Evolutionary conservation across 2,797 vertebrate species (phyloP).

Genomic region (Mallotus villosus): DNA sequence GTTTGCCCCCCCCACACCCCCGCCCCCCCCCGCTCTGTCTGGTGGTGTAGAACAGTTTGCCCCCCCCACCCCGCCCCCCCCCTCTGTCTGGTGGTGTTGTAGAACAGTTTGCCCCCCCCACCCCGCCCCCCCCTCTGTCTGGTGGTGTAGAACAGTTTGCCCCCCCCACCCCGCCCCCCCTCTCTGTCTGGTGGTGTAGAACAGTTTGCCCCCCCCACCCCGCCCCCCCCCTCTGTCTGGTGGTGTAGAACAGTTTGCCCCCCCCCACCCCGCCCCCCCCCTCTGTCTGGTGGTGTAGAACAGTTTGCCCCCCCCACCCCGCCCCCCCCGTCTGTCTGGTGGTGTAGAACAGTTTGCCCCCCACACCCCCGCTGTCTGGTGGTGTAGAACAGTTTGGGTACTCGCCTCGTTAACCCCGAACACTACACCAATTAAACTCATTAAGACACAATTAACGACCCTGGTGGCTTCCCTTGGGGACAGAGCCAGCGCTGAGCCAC

Average conservation of each 20-base stretch:
- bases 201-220: too few species aligned
- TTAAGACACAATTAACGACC: slow-evolving; percentile 48
- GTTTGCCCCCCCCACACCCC: too few species aligned
- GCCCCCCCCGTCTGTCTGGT: slow-evolving; percentile 22
- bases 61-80: slow-evolving; percentile 28
- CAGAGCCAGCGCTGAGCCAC: slow-evolving; percentile 41
- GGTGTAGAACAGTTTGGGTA: slow-evolving; percentile 14
- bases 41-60: too few species aligned
- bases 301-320: too few species aligned
- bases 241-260: too few species aligned
- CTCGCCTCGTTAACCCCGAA: slow-evolving; percentile 44
- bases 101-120: too few species aligned
- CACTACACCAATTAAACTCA: slow-evolving; percentile 53
- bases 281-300: slow-evolving; percentile 21
- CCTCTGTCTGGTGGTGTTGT: slow-evolving; percentile 20
- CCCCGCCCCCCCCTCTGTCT: slow-evolving; percentile 25
- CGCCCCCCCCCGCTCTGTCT: slow-evolving; percentile 19
- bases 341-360: too few species aligned
- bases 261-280: slow-evolving; percentile 27
- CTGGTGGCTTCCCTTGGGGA: slow-evolving; percentile 37
- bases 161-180: slow-evolving; percentile 28
- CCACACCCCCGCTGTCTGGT: slow-evolving; percentile 21
- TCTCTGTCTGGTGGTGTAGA: slow-evolving; percentile 22
- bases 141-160: too few species aligned
- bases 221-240: slow-evolving; percentile 24